A percentile compares a stretch with the other conserved stretches of the same genome.
Evolutionary conservation across 2,113 vertebrate species (phyloP).

Genomic region (Campylomormyrus tamandua): DNA sequence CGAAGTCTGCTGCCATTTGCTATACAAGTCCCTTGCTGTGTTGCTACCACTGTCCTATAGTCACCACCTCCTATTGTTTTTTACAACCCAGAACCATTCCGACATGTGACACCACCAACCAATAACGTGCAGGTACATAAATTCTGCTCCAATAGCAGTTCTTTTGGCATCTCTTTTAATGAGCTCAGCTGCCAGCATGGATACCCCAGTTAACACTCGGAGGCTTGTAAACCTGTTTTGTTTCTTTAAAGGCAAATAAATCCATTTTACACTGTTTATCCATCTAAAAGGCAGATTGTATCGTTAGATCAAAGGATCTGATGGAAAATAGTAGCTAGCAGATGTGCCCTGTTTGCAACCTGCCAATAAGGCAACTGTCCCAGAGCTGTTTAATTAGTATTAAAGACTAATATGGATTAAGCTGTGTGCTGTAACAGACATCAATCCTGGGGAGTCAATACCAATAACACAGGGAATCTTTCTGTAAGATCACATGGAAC

Average conservation of each 20-base stretch:
- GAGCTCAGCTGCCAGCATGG: slow-evolving; percentile 25
- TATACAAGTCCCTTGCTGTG: slow-evolving; percentile 17
- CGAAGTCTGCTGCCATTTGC: slow-evolving; percentile 19
- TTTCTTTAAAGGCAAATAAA: slow-evolving; percentile 24
- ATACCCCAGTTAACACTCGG: slow-evolving; percentile 10
- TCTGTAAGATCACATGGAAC: slow-evolving; percentile 32
- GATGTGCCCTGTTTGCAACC: slow-evolving; percentile 20
- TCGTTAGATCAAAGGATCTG: slow-evolving; percentile 33
- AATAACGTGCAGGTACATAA: neutral
- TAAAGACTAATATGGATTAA: slow-evolving; percentile 44
- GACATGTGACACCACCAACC: neutral
- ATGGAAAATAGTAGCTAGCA: slow-evolving; percentile 30
- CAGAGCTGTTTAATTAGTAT: slow-evolving; percentile 46
- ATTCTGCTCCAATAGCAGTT: slow-evolving; percentile 13
- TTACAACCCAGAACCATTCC: neutral
- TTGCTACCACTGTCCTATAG: neutral
- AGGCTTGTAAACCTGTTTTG: slow-evolving; percentile 17
- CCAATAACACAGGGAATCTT: slow-evolving; percentile 36
- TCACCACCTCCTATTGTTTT: neutral
- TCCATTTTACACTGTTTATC: slow-evolving; percentile 10
- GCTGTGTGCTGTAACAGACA: slow-evolving; percentile 28
- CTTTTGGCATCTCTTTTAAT: slow-evolving; percentile 28
- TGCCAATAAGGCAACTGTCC: slow-evolving; percentile 26
- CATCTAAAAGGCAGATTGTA: slow-evolving; percentile 24
- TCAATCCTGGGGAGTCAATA: slow-evolving; percentile 31